These are phyloP conservation scores for Bradypus variegatus DNA, from an alignment of 2,797 vertebrate genomes.

Conservation along the genomic window DNA sequence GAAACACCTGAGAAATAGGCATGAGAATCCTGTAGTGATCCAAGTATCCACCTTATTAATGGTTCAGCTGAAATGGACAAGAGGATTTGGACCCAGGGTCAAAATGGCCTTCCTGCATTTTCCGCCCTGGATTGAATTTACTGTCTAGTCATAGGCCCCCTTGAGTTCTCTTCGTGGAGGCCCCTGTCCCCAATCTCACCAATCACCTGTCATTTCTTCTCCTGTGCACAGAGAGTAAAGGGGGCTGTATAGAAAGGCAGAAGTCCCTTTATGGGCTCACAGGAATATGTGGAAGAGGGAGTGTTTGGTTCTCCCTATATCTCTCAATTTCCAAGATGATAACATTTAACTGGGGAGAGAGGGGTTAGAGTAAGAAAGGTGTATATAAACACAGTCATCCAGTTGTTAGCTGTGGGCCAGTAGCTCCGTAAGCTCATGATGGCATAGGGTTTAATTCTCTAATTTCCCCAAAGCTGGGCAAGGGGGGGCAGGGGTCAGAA, in stretches of 20 bases:
- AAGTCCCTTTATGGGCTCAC: not conserved
- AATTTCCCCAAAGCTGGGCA: not conserved
- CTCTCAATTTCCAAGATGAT: not conserved
- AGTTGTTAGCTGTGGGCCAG: not conserved
- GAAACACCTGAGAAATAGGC: slow-evolving; percentile 1
- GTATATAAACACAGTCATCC: not conserved
- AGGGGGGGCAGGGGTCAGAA: not conserved
- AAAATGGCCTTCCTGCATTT: not conserved
- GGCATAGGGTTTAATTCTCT: not conserved
- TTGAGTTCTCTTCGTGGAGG: not conserved
- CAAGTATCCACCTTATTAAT: not conserved
- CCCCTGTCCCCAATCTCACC: not conserved
- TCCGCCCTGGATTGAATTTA: not conserved
- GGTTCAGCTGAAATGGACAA: not conserved
- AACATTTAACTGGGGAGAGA: not conserved
- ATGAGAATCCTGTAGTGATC: not conserved
- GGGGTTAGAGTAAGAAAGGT: not conserved
- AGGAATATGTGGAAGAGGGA: not conserved
- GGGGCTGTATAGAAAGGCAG: not conserved
- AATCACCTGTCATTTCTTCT: not conserved
- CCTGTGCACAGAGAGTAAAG: not conserved
- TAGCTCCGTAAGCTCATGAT: not conserved
- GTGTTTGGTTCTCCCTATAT: not conserved
- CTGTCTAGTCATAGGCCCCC: not conserved
- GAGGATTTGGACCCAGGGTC: slow-evolving; percentile 1